phyloP scores from a whole-genome alignment of 2,797 vertebrate genomes.

The Lateolabrax maculatus region DNA sequence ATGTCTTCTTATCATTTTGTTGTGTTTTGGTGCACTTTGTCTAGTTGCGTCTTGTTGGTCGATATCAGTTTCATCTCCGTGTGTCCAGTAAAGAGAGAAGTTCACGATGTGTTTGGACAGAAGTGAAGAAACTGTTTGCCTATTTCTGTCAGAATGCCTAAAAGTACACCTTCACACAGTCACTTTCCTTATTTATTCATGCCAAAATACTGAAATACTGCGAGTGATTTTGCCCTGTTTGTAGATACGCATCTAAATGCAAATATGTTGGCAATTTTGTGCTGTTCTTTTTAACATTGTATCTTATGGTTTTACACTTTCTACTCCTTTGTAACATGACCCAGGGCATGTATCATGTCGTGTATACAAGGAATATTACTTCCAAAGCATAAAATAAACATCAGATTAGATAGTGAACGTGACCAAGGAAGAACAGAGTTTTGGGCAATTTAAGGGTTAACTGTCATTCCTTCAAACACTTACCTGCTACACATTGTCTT shows the following conservation, averaged over 20 bases:
- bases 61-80: background rate
- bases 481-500: background rate
- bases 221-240: background rate
- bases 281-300: too few relatives aligned
- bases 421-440: background rate
- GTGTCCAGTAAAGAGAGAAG: background rate
- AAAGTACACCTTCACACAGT: too few relatives aligned
- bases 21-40: background rate
- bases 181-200: background rate
- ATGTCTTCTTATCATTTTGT: background rate
- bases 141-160: background rate
- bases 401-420: background rate
- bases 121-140: background rate
- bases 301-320: too few relatives aligned
- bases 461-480: background rate
- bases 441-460: background rate
- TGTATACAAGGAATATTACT: background rate
- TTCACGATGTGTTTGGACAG: background rate
- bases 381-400: background rate
- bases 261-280: too few relatives aligned
- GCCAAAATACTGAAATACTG: background rate
- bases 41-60: background rate
- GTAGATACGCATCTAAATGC: too few relatives aligned
- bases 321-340: too few relatives aligned
- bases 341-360: too few relatives aligned